These are phyloP conservation scores for Craseonycteris thonglongyai DNA, from an alignment of 2,113 vertebrate species.

Conservation along the genomic window DNA sequence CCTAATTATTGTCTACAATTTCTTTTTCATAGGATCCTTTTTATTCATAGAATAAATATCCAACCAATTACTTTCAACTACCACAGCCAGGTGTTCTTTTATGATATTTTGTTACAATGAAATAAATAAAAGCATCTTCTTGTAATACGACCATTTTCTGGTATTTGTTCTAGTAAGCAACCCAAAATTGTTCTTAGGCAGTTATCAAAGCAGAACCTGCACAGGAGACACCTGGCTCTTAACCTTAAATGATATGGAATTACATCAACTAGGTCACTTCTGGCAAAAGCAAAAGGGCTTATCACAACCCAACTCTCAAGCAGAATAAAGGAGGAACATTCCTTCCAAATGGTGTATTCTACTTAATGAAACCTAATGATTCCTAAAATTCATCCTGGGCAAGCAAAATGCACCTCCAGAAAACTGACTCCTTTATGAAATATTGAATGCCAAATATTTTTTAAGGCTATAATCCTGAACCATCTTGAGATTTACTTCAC, in stretches of 20 bases:
- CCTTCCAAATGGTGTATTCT: not conserved
- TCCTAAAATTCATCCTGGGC: not conserved
- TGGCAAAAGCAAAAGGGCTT: slow-evolving; percentile 1
- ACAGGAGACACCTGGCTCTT: not conserved
- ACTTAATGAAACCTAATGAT: slow-evolving; percentile 42
- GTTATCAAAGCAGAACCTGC: not conserved
- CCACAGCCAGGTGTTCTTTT: not conserved
- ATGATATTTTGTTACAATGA: not conserved
- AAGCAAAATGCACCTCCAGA: not conserved
- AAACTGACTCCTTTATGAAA: not conserved
- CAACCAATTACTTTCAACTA: not conserved
- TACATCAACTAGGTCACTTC: not conserved
- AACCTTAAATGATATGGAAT: not conserved
- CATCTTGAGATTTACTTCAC: not conserved
- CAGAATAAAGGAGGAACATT: not conserved
- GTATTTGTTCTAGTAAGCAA: not conserved
- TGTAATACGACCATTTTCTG: not conserved
- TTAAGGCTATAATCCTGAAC: not conserved
- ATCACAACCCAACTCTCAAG: not conserved
- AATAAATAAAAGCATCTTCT: not conserved
- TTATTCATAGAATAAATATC: not conserved
- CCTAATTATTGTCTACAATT: not conserved
- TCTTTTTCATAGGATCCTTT: not conserved
- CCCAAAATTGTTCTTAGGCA: not conserved
- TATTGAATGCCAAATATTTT: not conserved